Base-by-base conservation (phyloP, 2,797 vertebrate genomes). In the Sebastes glaucus region DNA sequence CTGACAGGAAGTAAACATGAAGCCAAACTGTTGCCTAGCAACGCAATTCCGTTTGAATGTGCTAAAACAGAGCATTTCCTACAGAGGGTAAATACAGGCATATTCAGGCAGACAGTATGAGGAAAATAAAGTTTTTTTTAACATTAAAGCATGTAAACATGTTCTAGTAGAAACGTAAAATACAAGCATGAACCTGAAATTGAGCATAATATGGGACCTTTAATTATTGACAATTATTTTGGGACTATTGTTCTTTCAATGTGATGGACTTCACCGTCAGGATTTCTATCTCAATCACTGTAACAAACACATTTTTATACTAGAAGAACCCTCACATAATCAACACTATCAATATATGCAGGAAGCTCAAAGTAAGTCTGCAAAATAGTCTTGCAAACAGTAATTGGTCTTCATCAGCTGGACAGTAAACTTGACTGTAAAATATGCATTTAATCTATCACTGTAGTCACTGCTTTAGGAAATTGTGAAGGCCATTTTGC, bases 41-140 rank as follows among this genome's bases (percentile, higher is more conserved):
- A 14, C 13, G 13, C 13, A 42, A 42, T 42, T 42, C 38, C 0
- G 38, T 16, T 42, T 0, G 16, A 42, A 42, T 42, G 0, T 42
- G 0, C 38, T 42, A 42, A 42, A 42, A 16, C 6, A 0, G 14
- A 42, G 14, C 38, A 0, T 16, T 42, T 42, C 14, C 16, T 14
- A 42, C 38, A 42, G 6, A 42, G 14, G 14, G 14, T 16, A 0
- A 16, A 38, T 38, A 38, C 35, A 38, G 35, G 35, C 35, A 38
- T 38, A 38, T 38, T 38, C 35, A 38, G 14, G 35, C 35, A 38
- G 35, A 13, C 14, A 38, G 35, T 38, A 38, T 14, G 35, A 38
- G 35, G 14, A 38, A 38, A 38, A 38, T 38, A 38, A 38, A 14
- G 35, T 6, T 14, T 38, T 38, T 38, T 38, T 38, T 6, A 14